Evolutionary conservation across 2,113 vertebrate species (phyloP).

Genomic region (Oncorhynchus clarkii): DNA sequence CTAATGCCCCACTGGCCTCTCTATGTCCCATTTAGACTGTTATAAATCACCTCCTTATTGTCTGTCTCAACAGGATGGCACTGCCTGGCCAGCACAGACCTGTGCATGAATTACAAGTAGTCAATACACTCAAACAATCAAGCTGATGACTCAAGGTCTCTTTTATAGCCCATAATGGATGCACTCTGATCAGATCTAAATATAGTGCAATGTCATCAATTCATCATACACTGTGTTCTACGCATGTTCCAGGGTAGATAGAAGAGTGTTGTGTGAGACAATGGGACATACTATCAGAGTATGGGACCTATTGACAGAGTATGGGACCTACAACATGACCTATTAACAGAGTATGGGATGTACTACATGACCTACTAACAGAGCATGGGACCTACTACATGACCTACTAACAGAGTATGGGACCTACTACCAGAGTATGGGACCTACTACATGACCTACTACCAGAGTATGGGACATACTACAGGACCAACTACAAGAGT

Average conservation of each 20-base stretch:
- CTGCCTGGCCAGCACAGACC: not conserved
- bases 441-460: no score
- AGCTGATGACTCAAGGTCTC: conserved; percentile 43
- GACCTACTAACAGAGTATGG: no score
- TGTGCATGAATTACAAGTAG: conserved; percentile 30
- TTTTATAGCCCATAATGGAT: conserved; percentile 49
- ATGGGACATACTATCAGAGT: no score
- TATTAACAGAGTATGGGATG: no score
- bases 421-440: no score
- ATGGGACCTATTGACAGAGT: no score
- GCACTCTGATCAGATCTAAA: conserved; percentile 41
- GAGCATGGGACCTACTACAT: no score
- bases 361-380: no score
- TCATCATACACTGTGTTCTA: conserved; percentile 16
- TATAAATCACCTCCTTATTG: conserved; percentile 18
- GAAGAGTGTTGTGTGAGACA: no score
- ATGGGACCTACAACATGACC: no score
- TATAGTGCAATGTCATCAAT: conserved; percentile 40
- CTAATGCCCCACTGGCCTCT: conserved; percentile 9
- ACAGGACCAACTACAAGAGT: no score
- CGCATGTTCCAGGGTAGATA: not conserved
- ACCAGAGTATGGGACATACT: no score
- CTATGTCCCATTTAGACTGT: conserved; percentile 7
- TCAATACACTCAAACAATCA: conserved; percentile 54
- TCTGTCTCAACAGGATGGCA: conserved; percentile 14